Evolutionary conservation across 2,888 invertebrate species (phyloP), one percentile per base, ranked within the genome.

Genomic region (Cephus runcator): DNA sequence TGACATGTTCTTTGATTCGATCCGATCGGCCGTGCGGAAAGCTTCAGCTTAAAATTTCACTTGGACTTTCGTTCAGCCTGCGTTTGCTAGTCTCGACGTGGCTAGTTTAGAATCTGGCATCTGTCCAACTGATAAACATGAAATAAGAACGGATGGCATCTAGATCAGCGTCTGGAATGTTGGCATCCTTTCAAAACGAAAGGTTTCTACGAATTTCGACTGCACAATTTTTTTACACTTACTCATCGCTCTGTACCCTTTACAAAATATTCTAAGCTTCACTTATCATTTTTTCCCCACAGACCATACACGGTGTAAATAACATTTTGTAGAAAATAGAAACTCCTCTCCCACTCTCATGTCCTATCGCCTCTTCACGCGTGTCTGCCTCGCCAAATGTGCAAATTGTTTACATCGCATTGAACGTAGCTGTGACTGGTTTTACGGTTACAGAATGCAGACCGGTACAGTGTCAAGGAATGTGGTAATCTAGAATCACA

Each of bases 91-190:
- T 71, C 71, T 31, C 31, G 9, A 34, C 71, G 34, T 23, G 71
- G 34, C 71, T 12, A 33, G 71, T 34, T 71, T 71, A 71, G 71
- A 71, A 71, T 71, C 34, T 71, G 71, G 71, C 71, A 15, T 31
- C 33, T 6, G 31, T 31, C 71, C 71, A 71, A 71, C 34, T 33
- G 71, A 71, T 71, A 71, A 71, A 71, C 34, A 71, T 31, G 71
- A 71, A 34, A 34, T 71, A 71, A 71, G 31, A 71, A 71, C 71
- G 12, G 71, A 31, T 23, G 71, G 71, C 71, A 71, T 71, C 31
- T 31, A 31, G 31, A 71, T 71, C 71, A 71, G 71, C 31, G 34
- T 34, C 71, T 71, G 71, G 33, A 71, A 34, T 71, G 31, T 71
- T 34, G 71, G 34, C 71, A 71, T 15, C 71, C 34, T 6, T 71